Percentiles rank a stretch among this genome's conserved stretches.
phyloP scores from a whole-genome alignment of 2,113 vertebrate genomes.

The Cephalopholis sonnerati region DNA sequence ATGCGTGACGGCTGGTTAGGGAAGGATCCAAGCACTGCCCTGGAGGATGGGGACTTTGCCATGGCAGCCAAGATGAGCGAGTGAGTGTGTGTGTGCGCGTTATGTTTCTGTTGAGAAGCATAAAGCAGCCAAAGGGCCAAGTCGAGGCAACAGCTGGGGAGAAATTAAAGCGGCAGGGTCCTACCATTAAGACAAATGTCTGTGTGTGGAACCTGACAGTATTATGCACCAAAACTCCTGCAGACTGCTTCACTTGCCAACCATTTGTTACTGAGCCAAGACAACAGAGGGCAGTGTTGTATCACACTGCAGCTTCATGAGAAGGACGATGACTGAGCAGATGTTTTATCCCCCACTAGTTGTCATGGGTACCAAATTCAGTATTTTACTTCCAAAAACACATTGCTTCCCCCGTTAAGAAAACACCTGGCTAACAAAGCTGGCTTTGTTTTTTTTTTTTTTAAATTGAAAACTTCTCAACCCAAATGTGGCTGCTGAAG shows the following conservation, averaged over 20 bases:
- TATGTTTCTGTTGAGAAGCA: slow-evolving; percentile 52
- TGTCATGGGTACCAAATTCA: neutral
- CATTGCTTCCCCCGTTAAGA: neutral
- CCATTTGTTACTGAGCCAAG: slow-evolving; percentile 12
- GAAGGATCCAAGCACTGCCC: slow-evolving; percentile 62
- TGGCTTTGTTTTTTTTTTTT: neutral
- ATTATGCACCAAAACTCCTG: slow-evolving; percentile 29
- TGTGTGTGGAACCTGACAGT: slow-evolving; percentile 19
- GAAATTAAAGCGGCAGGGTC: slow-evolving; percentile 36
- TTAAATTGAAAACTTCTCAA: neutral
- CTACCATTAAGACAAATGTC: slow-evolving; percentile 20
- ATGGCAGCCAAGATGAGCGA: slow-evolving; percentile 47
- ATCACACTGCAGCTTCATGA: slow-evolving; percentile 17
- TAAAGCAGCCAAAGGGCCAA: slow-evolving; percentile 49
- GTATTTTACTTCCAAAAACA: neutral
- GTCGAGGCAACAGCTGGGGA: slow-evolving; percentile 41
- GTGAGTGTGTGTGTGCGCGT: neutral
- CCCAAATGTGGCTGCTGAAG: slow-evolving; percentile 28
- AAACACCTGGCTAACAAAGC: neutral
- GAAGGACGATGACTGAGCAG: neutral
- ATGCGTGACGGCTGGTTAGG: slow-evolving; percentile 58
- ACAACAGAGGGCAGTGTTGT: slow-evolving; percentile 77
- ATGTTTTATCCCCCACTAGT: neutral
- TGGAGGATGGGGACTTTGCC: slow-evolving; percentile 51
- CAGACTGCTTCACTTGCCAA: slow-evolving; percentile 30